These are phyloP conservation scores for Sus scrofa DNA, from an alignment of 2,113 vertebrate genomes.

Conservation along the genomic window T2T-Sscrofa CM000822.6:80566001-80566500, in stretches of 20 bases:
- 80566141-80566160: not conserved
- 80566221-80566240: not conserved
- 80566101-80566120: no score
- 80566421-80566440: no score
- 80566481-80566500: not conserved
- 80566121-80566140: fast-evolving
- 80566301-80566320: no score
- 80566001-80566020: no score
- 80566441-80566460: not conserved
- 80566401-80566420: not conserved
- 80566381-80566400: fast-evolving
- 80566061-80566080: no score
- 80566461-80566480: not conserved
- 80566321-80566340: no score
- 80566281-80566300: fast-evolving
- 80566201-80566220: not conserved
- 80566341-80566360: fast-evolving
- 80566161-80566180: not conserved
- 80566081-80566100: not conserved
- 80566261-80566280: not conserved
- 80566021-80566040: not conserved
- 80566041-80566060: not conserved
- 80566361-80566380: not conserved
- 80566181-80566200: not conserved
- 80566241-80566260: not conserved